phyloP scores from a whole-genome alignment of 2,797 vertebrate species.

The Ciconia nigra region DNA sequence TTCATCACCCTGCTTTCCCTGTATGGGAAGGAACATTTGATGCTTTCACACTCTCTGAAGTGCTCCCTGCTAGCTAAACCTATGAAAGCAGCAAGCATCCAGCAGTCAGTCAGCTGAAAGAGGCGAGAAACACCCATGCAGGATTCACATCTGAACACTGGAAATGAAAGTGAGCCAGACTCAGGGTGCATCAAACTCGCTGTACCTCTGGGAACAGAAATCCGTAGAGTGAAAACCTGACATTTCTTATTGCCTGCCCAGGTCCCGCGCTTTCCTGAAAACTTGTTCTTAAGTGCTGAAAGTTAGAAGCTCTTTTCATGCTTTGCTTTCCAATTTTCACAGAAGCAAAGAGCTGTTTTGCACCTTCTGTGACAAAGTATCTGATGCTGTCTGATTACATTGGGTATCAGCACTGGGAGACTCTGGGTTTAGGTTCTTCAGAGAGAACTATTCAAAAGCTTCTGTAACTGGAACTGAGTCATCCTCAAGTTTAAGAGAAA shows the following conservation, averaged over 20 bases:
- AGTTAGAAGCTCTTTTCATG: background rate
- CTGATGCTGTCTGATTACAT: background rate
- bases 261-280: background rate
- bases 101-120: background rate
- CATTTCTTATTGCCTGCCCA: background rate
- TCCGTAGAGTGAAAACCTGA: background rate
- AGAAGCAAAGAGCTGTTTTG: background rate
- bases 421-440: background rate
- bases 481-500: background rate
- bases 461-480: background rate
- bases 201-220: background rate
- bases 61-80: background rate
- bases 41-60: background rate
- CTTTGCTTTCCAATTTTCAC: background rate
- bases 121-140: background rate
- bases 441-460: background rate
- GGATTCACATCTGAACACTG: background rate
- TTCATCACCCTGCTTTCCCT: background rate
- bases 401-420: background rate
- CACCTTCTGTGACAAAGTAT: background rate
- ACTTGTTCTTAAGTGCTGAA: background rate
- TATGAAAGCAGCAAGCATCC: background rate
- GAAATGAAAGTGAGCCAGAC: background rate
- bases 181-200: background rate
- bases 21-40: background rate